Evolutionary conservation across 1,140 invertebrate genomes (phyloP).

Genomic region (Drosophila murphyi): DNA sequence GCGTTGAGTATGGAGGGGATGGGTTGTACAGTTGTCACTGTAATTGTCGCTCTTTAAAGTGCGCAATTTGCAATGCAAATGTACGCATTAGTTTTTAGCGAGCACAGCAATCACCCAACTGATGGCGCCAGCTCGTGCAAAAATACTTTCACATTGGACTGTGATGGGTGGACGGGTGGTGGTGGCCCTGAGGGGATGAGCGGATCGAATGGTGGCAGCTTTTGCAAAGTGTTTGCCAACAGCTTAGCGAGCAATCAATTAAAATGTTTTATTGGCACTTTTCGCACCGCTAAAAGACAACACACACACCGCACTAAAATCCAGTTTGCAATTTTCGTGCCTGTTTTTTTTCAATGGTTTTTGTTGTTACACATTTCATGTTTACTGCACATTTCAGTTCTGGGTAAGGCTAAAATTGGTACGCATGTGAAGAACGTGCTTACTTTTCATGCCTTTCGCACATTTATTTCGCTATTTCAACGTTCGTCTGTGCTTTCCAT

Average conservation of each 20-base stretch:
- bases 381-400: no score
- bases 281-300: conserved; percentile 34
- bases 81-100: conserved; percentile 73
- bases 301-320: conserved; percentile 10
- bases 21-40: conserved; percentile 35
- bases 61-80: conserved; percentile 83
- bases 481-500: no score
- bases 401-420: not conserved
- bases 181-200: not conserved
- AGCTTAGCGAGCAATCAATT: conserved; percentile 81
- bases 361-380: not conserved
- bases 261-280: conserved; percentile 79
- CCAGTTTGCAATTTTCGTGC: not conserved
- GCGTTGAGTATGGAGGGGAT: not conserved
- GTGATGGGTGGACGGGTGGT: no score
- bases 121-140: conserved; percentile 38
- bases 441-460: no score
- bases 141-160: not conserved
- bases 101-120: conserved; percentile 46
- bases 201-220: conserved; percentile 2
- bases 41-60: conserved; percentile 80
- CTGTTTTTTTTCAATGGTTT: not conserved
- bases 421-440: no score
- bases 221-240: conserved; percentile 66
- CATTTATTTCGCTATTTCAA: no score